Evolutionary conservation across 2,888 invertebrate genomes (phyloP).

Genomic region (Standfussiana lucernea): DNA sequence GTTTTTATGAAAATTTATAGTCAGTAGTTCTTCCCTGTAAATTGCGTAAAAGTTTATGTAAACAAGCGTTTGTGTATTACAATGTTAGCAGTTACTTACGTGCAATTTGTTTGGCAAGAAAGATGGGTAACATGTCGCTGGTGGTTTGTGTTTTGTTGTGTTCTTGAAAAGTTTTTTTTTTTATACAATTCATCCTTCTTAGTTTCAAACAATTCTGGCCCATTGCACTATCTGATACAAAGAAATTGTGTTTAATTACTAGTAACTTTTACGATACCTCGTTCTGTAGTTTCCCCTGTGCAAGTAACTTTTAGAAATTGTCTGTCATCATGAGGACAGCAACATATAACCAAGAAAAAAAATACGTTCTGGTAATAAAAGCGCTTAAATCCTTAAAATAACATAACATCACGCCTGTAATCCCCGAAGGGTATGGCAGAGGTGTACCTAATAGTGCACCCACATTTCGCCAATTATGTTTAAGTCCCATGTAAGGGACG

Average conservation of each 20-base stretch:
- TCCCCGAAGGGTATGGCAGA: too few relatives aligned
- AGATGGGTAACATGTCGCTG: constrained; percentile 12
- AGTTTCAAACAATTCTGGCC: neutral
- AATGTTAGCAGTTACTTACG: constrained; percentile 50
- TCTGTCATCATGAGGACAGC: neutral
- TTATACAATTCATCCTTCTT: neutral
- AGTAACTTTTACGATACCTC: neutral
- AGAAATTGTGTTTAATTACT: neutral
- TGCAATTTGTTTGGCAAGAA: constrained; percentile 61
- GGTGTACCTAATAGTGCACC: too few relatives aligned
- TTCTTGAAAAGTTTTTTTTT: neutral
- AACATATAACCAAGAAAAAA: too few relatives aligned
- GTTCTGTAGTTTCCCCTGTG: neutral
- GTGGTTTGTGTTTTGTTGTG: neutral
- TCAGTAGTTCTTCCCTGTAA: constrained; percentile 63
- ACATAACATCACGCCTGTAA: too few relatives aligned
- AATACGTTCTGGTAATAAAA: neutral
- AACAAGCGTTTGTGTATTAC: constrained; percentile 65
- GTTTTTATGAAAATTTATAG: constrained; percentile 75
- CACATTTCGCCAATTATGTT: too few relatives aligned
- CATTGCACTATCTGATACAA: neutral
- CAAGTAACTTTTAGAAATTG: neutral
- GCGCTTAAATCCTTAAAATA: neutral
- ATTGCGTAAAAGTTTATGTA: constrained; percentile 66
- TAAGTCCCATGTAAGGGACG: too few relatives aligned